A percentile compares a stretch with the other conserved stretches of the same genome.
Evolutionary conservation across 2,113 vertebrate genomes (phyloP).

Genomic region (Phrynosoma platyrhinos): DNA sequence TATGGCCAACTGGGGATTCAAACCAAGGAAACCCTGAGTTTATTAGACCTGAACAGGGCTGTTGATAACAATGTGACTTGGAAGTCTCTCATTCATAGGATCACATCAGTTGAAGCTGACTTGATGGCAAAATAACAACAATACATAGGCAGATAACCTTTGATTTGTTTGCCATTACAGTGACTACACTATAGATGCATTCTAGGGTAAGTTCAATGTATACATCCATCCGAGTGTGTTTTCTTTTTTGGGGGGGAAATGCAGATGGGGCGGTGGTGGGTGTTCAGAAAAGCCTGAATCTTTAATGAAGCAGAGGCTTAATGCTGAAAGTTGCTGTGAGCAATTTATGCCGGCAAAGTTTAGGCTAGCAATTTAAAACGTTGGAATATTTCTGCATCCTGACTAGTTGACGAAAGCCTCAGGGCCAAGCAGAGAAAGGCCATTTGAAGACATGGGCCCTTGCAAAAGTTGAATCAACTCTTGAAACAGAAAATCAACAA

Average conservation of each 20-base stretch:
- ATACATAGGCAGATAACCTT: too few relatives aligned
- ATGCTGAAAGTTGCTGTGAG: conserved; percentile 34
- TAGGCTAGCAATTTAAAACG: conserved; percentile 22
- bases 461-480: conserved; percentile 18
- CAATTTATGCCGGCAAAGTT: conserved; percentile 21
- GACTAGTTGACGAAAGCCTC: conserved; percentile 42
- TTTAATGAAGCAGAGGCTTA: conserved; percentile 36
- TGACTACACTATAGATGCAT: too few relatives aligned
- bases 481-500: neutral
- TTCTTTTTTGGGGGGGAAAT: too few relatives aligned
- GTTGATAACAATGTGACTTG: too few relatives aligned
- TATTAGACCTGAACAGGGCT: too few relatives aligned
- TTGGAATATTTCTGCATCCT: neutral
- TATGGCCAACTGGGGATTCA: too few relatives aligned
- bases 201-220: neutral
- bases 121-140: too few relatives aligned
- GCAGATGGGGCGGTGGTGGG: neutral
- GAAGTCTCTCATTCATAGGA: too few relatives aligned
- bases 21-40: too few relatives aligned
- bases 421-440: conserved; percentile 26
- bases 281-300: conserved; percentile 19
- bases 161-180: too few relatives aligned
- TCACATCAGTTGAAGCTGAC: too few relatives aligned
- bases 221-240: neutral
- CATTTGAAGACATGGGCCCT: conserved; percentile 9